phyloP scores from a whole-genome alignment of 2,888 invertebrate genomes.

The Micropterix aruncella region DNA sequence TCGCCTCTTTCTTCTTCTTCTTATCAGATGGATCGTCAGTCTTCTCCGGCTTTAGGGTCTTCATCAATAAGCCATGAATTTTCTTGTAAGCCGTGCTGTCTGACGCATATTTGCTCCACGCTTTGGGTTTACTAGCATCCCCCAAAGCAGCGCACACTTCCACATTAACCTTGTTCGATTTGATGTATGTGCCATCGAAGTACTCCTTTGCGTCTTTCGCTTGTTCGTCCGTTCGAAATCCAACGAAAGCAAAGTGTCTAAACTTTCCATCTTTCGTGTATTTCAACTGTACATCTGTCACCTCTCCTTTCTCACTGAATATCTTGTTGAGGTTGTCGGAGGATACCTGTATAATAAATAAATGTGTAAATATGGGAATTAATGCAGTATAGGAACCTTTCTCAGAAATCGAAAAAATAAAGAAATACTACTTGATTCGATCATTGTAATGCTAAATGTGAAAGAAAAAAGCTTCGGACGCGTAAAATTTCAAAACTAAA shows the following conservation, averaged over 20 bases:
- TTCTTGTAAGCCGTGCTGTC: constrained; percentile 57
- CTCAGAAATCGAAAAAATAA: too few relatives aligned
- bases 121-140: constrained; percentile 55
- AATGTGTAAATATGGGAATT: too few relatives aligned
- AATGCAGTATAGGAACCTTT: too few relatives aligned
- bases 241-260: constrained; percentile 87
- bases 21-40: constrained; percentile 16
- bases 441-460: too few relatives aligned
- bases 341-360: constrained; percentile 60
- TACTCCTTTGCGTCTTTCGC: constrained; percentile 62
- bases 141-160: constrained; percentile 57
- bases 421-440: too few relatives aligned
- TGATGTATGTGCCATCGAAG: constrained; percentile 76
- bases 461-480: too few relatives aligned
- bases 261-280: constrained; percentile 86
- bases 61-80: constrained; percentile 25
- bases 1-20: constrained; percentile 29
- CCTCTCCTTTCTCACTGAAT: constrained; percentile 67
- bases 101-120: constrained; percentile 86
- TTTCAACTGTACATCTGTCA: constrained; percentile 91
- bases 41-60: constrained; percentile 19
- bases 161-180: constrained; percentile 68
- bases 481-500: too few relatives aligned
- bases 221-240: constrained; percentile 69
- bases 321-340: constrained; percentile 59